Evolutionary conservation across 1,140 invertebrate genomes (phyloP).

Genomic region (Cyclina sinensis): DNA sequence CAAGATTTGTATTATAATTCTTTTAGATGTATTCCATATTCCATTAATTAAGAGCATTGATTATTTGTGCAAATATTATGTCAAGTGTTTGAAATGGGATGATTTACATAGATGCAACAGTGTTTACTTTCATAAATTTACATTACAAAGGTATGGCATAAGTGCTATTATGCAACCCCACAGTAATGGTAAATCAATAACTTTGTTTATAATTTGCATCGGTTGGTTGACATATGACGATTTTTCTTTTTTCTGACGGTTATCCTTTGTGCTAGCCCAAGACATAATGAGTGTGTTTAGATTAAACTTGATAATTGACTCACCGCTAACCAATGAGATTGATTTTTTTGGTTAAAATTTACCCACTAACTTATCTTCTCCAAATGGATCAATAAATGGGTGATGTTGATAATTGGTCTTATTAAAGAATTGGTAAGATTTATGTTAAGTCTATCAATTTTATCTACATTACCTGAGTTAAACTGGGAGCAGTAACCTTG

Average conservation of each 20-base stretch:
- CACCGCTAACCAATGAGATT: not conserved
- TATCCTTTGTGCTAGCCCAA: not conserved
- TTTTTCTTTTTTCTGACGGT: not conserved
- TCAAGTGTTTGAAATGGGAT: not conserved
- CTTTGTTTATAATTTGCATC: not conserved
- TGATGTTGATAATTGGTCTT: slow-evolving; percentile 8
- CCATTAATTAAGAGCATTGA: not conserved
- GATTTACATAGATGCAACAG: slow-evolving; percentile 49
- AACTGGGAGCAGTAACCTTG: not conserved
- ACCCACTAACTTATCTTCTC: not conserved
- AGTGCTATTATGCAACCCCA: not conserved
- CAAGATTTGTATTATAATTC: too few relatives aligned
- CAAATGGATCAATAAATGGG: not conserved
- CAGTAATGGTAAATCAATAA: not conserved
- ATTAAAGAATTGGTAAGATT: slow-evolving; percentile 12
- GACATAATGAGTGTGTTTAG: slow-evolving; percentile 2
- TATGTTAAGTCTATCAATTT: not conserved
- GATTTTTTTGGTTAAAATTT: slow-evolving; percentile 1
- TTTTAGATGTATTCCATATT: not conserved
- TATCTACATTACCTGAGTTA: slow-evolving; percentile 1
- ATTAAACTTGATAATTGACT: not conserved
- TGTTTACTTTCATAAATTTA: slow-evolving; percentile 41
- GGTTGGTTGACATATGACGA: not conserved
- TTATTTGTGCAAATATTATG: not conserved
- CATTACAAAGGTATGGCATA: not conserved